A percentile compares a stretch with the other conserved stretches of the same genome.
Evolutionary conservation across 2,113 vertebrate genomes (phyloP).

Genomic region (Herpetotheres cachinnans): DNA sequence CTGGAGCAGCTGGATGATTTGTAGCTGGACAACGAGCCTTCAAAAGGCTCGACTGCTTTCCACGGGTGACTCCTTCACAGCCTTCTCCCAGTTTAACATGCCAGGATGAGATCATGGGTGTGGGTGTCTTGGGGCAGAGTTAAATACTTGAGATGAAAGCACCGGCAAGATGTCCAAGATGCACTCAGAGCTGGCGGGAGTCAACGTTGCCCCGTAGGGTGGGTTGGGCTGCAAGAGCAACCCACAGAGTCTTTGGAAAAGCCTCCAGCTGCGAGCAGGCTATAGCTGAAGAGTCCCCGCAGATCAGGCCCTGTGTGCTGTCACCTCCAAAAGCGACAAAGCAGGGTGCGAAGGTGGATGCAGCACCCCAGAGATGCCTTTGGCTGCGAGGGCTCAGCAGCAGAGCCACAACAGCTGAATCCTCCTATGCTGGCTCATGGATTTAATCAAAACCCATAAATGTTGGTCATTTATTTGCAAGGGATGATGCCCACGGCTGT

Average conservation of each 20-base stretch:
- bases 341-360: not conserved
- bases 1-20: not conserved
- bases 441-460: not conserved
- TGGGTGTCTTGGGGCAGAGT: not conserved
- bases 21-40: not conserved
- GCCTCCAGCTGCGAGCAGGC: not conserved
- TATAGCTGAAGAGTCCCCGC: not conserved
- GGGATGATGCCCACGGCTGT: not conserved
- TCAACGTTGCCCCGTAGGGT: fast-evolving
- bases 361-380: not conserved
- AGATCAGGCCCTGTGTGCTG: not conserved
- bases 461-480: not conserved
- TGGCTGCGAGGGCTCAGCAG: not conserved
- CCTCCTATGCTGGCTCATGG: not conserved
- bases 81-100: not conserved
- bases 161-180: not conserved
- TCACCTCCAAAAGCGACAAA: not conserved
- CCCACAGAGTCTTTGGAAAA: not conserved
- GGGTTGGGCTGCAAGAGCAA: not conserved
- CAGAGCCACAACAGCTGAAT: not conserved
- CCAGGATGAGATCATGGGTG: not conserved
- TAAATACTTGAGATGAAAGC: not conserved
- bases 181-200: not conserved
- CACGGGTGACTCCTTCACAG: not conserved
- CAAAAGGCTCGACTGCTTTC: not conserved